Percentiles rank a stretch among this genome's conserved stretches.
phyloP scores from a whole-genome alignment of 2,888 invertebrate genomes.

The Pristionchus fissidentatus region DNA sequence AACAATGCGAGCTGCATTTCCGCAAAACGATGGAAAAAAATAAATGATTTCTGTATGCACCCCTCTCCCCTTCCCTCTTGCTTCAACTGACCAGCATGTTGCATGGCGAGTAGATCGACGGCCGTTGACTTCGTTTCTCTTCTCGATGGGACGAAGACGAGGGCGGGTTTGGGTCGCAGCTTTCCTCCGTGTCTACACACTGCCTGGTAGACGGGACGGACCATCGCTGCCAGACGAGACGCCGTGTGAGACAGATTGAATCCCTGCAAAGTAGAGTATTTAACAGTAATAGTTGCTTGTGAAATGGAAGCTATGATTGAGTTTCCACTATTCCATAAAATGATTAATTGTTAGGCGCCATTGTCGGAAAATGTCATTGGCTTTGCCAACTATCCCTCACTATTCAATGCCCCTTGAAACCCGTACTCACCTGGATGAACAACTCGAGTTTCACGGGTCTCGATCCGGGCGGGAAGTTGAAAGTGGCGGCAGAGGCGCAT shows the following conservation, averaged over 20 bases:
- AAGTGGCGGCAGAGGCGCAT: slow-evolving; percentile 91
- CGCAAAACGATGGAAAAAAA: too few relatives aligned
- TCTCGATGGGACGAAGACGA: slow-evolving; percentile 87
- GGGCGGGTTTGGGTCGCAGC: slow-evolving; percentile 84
- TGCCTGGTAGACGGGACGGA: slow-evolving; percentile 93
- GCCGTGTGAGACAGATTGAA: slow-evolving; percentile 98
- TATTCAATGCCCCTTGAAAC: too few relatives aligned
- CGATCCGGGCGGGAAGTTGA: slow-evolving; percentile 98
- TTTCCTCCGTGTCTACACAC: slow-evolving; percentile 75
- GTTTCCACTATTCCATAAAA: too few relatives aligned
- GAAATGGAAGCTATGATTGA: too few relatives aligned
- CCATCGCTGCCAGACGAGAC: slow-evolving; percentile 95
- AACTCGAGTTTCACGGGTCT: slow-evolving; percentile 93
- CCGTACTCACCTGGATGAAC: slow-evolving; percentile 84
- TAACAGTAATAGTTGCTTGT: too few relatives aligned
- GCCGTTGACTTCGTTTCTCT: slow-evolving; percentile 84
- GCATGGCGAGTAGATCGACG: slow-evolving; percentile 93
- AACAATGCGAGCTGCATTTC: too few relatives aligned
- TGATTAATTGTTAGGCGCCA: too few relatives aligned
- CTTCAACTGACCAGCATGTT: slow-evolving; percentile 85
- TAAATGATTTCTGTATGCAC: too few relatives aligned
- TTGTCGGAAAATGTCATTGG: too few relatives aligned
- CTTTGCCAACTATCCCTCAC: too few relatives aligned
- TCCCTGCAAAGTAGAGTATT: slow-evolving; percentile 82
- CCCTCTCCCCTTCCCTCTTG: neutral